Evolutionary conservation across 92 coral and sea anemone genomes (phyloP).

Genomic region (Phenganax stokvisi): DNA sequence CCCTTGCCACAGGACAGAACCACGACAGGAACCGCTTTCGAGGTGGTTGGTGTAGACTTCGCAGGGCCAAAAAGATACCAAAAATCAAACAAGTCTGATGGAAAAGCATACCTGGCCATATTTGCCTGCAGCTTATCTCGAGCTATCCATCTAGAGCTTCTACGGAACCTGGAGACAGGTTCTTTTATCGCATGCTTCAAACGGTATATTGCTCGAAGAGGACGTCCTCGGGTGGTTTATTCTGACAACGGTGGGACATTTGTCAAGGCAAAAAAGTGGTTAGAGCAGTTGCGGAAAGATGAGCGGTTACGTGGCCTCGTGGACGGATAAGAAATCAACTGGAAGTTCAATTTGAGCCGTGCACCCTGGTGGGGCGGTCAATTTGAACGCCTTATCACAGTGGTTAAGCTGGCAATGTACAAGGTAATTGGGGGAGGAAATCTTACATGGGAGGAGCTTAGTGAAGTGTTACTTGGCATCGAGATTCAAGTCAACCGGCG

Average conservation of each 20-base stretch:
- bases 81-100: background rate
- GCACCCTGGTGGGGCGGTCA: constrained; percentile 27
- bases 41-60: constrained; percentile 20
- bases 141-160: constrained; percentile 10
- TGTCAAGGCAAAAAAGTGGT: constrained; percentile 4
- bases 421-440: constrained; percentile 7
- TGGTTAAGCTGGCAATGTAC: constrained; percentile 6
- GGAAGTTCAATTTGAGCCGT: constrained; percentile 16
- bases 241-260: constrained; percentile 23
- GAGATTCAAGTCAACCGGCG: constrained; percentile 7
- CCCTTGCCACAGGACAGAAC: background rate
- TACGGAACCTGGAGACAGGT: constrained; percentile 14
- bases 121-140: constrained; percentile 21
- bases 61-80: constrained; percentile 10
- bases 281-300: constrained; percentile 16
- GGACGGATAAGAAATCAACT: constrained; percentile 8
- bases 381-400: no score
- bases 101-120: constrained; percentile 21
- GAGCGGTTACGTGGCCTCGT: background rate
- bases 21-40: background rate
- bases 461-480: background rate
- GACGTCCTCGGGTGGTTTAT: background rate
- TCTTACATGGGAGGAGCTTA: background rate
- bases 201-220: constrained; percentile 10
- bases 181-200: background rate